Evolutionary conservation across 2,113 vertebrate species (phyloP).

Genomic region (Anhinga rufa): DNA sequence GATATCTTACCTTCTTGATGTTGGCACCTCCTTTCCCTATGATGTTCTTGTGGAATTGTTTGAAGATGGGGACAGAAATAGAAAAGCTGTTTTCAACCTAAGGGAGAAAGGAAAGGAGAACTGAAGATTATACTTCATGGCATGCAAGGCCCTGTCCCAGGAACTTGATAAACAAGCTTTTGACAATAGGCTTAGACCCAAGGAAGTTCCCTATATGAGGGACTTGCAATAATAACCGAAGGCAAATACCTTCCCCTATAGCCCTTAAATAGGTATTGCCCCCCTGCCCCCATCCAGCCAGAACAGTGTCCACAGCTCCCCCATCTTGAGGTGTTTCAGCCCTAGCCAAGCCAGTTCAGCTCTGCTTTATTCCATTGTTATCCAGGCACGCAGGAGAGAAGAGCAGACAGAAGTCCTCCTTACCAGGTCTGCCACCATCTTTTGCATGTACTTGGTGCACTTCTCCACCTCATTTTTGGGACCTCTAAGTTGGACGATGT

Average conservation of each 20-base stretch:
- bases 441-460: slow-evolving; percentile 96
- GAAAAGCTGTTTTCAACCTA: slow-evolving; percentile 96
- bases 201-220: neutral
- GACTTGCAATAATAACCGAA: neutral
- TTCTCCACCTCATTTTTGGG: slow-evolving; percentile 97
- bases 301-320: neutral
- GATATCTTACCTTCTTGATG: slow-evolving; percentile 88
- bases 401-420: neutral
- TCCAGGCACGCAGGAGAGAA: neutral
- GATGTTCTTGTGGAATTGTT: slow-evolving; percentile 99
- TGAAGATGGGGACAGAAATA: slow-evolving; percentile 97
- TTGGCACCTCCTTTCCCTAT: slow-evolving; percentile 99
- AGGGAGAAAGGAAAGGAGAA: neutral
- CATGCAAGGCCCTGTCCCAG: neutral
- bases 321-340: neutral
- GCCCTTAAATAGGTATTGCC: neutral
- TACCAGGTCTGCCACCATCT: slow-evolving; percentile 98
- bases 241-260: neutral
- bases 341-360: neutral
- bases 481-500: slow-evolving; percentile 95
- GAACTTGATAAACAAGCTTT: neutral
- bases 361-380: neutral
- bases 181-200: neutral
- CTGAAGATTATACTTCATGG: neutral
- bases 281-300: neutral